phyloP scores from a whole-genome alignment of 1,140 invertebrate genomes.

The Globodera ellingtonae region DNA sequence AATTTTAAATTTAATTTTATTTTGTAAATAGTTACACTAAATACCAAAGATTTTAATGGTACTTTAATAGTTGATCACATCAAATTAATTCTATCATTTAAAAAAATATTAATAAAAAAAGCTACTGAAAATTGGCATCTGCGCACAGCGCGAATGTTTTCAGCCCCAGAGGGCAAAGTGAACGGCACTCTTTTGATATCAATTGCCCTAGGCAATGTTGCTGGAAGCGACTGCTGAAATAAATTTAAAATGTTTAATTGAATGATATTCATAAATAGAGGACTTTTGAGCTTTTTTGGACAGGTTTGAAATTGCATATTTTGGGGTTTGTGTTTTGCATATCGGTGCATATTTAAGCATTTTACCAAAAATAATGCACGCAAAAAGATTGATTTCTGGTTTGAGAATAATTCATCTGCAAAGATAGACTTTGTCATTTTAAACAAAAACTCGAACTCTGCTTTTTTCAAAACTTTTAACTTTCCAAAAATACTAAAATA shows the following conservation, averaged over 20 bases:
- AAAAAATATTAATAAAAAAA: background rate
- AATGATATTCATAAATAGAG: background rate
- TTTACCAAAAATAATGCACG: background rate
- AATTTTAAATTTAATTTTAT: background rate
- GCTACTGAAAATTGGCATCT: background rate
- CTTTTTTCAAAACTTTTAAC: too few species aligned
- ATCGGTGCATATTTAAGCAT: background rate
- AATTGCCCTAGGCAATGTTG: background rate
- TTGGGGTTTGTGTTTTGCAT: background rate
- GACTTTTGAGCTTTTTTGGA: too few species aligned
- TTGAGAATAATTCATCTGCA: too few species aligned
- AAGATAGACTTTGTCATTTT: too few species aligned
- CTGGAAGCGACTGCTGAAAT: background rate
- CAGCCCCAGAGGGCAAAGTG: background rate
- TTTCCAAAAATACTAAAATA: too few species aligned
- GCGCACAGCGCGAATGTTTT: background rate
- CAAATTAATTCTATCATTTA: background rate
- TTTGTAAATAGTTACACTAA: background rate
- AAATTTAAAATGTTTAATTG: background rate
- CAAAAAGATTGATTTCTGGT: too few species aligned
- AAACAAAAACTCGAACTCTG: too few species aligned
- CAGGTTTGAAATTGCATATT: too few species aligned
- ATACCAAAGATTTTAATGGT: background rate
- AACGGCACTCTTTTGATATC: constrained; percentile 7
- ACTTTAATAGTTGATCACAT: too few species aligned